phyloP scores from a whole-genome alignment of 1,140 invertebrate species.

The Oncopodura yosiiana region DNA sequence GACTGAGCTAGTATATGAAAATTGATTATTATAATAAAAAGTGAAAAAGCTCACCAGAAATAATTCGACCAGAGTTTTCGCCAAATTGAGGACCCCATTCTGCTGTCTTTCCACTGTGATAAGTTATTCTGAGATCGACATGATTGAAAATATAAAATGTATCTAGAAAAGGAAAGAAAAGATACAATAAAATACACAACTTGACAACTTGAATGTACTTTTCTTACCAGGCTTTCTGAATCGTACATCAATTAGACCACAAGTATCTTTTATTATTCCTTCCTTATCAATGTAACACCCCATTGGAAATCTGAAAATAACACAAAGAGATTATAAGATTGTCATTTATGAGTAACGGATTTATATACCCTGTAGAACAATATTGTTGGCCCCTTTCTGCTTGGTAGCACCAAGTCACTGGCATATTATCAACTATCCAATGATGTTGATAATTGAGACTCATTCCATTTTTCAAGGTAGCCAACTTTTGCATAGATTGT shows the following conservation, averaged over 20 bases:
- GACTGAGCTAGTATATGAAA: not conserved
- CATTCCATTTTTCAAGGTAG: constrained; percentile 80
- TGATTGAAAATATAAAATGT: constrained; percentile 94
- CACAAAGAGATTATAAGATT: not conserved
- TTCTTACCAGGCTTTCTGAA: constrained; percentile 3
- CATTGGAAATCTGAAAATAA: constrained; percentile 48
- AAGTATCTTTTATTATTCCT: constrained; percentile 51
- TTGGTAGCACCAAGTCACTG: constrained; percentile 87
- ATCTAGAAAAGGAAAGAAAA: too few species aligned
- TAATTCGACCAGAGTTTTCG: constrained; percentile 78
- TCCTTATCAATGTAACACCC: constrained; percentile 73
- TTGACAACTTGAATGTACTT: constrained; percentile 19
- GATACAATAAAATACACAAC: constrained; percentile 15
- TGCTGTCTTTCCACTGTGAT: constrained; percentile 74
- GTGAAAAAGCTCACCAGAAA: constrained; percentile 48
- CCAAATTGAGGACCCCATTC: constrained; percentile 70
- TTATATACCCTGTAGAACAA: constrained; percentile 85
- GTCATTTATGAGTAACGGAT: constrained; percentile 61
- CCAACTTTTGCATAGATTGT: constrained; percentile 59
- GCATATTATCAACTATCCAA: constrained; percentile 98
- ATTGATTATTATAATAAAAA: not conserved
- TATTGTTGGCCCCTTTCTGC: constrained; percentile 64
- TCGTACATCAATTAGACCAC: constrained; percentile 45
- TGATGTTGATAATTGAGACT: constrained; percentile 97
- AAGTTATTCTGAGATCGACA: constrained; percentile 83